Base-by-base conservation (phyloP, 2,113 vertebrate species). In the Nesospiza acunhae region DNA sequence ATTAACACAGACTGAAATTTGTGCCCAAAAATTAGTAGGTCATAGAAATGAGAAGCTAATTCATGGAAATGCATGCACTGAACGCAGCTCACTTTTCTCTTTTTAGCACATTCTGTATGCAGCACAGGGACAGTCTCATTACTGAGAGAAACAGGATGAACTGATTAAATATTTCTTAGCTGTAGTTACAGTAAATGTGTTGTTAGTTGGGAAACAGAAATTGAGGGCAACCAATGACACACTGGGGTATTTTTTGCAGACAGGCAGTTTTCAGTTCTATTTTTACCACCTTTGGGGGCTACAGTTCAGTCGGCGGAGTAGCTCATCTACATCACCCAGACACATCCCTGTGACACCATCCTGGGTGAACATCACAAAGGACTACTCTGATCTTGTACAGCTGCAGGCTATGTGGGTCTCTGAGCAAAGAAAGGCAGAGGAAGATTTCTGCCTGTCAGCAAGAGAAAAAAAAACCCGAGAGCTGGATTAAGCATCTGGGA, bases 401-500 rank as follows among this genome's bases (percentile, higher is more conserved):
- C 86, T 93, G 91, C 87, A 68, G 91, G 68, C 73, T 93, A 68
- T 35, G 37, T 87, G 72, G 81, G 84, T 53, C 68, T 87, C 67
- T 0, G 3, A 84, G 72, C 72, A 52, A 77, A 89, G 72, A 56
- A 30, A 87, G 75, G 70, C 58, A 47, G 86, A 20, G 91, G 78
- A 86, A 59, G 84, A 91, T 73, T 94, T 96, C 79, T 94, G 91
- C 67, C 92, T 84, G 84, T 95, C 88, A 93, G 86, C 28, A 8
- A 59, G 91, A 77, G 86, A 75, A 84, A 84, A 79, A 37, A 55
- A 26, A 9, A n/a, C 13, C 31, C 4, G 9, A 68, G 93, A 85
- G 73, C 75, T 74, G 60, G 84, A 95, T 89, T 97, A 96, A 97
- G 97, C 97, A 97, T 95, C 97, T 98, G 98, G 98, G 98, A 98